These are phyloP conservation scores for Actinemys pallida DNA, from an alignment of 2,113 vertebrate species.

Conservation along the genomic window DNA sequence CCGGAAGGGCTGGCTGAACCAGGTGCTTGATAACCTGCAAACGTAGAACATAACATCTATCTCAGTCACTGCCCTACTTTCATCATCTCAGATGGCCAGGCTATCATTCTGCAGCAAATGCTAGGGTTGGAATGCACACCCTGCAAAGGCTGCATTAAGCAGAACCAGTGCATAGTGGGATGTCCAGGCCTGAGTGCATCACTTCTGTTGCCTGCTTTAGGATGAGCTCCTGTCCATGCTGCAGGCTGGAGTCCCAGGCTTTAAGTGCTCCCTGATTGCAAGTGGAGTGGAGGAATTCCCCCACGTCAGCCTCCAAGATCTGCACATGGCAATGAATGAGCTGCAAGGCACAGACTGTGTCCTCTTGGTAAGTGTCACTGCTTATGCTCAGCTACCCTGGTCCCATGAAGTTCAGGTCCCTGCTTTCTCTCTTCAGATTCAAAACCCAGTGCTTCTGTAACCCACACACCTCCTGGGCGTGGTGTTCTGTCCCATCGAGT, in stretches of 20 bases:
- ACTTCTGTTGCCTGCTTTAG: neutral
- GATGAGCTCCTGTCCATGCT: conserved; percentile 82
- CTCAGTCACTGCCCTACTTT: neutral
- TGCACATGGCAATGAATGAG: conserved; percentile 82
- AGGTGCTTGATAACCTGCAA: neutral
- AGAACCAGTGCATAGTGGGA: neutral
- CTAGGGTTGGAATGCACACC: neutral
- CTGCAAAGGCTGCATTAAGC: neutral
- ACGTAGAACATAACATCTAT: neutral
- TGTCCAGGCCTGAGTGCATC: neutral
- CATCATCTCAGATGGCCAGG: neutral
- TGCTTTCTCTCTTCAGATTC: neutral
- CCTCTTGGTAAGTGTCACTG: conserved; percentile 78
- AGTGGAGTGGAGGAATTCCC: conserved; percentile 87
- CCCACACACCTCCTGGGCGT: too few species aligned
- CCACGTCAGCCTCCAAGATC: conserved; percentile 78
- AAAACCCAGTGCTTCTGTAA: too few species aligned
- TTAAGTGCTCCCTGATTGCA: conserved; percentile 88
- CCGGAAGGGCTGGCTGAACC: neutral
- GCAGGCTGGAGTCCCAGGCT: conserved; percentile 83
- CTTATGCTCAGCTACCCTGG: neutral
- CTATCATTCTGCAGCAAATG: neutral
- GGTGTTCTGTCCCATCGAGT: too few species aligned
- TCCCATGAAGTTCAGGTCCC: neutral
- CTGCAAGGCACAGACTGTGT: conserved; percentile 83